phyloP scores from a whole-genome alignment of 2,113 vertebrate species.

The Menura novaehollandiae region DNA sequence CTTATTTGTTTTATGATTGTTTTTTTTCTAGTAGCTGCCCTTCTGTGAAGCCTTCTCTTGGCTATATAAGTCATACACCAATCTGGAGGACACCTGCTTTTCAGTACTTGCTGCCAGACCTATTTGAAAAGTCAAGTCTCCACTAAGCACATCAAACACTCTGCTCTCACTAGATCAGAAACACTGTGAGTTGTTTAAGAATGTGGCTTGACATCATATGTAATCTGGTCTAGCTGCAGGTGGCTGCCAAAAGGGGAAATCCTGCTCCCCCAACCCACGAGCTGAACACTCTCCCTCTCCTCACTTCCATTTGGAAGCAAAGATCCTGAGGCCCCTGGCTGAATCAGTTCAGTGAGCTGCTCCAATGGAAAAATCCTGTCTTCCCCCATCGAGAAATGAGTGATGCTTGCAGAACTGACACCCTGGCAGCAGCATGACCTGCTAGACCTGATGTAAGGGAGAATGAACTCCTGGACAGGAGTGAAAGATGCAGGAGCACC shows the following conservation, averaged over 20 bases:
- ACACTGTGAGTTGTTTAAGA: constrained; percentile 28
- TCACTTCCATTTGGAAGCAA: not conserved
- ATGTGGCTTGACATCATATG: constrained; percentile 22
- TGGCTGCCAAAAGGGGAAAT: constrained; percentile 42
- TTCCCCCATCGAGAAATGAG: not conserved
- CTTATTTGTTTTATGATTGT: constrained; percentile 22
- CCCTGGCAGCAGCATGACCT: accelerated
- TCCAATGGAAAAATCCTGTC: not conserved
- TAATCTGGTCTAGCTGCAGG: constrained; percentile 38
- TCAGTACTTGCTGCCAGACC: constrained; percentile 35
- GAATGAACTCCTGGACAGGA: not conserved
- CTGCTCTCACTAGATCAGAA: constrained; percentile 30
- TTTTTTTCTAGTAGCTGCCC: constrained; percentile 43
- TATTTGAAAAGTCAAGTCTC: constrained; percentile 46
- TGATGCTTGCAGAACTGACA: not conserved
- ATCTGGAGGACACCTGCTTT: constrained; percentile 60
- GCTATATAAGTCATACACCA: not conserved
- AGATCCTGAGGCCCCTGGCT: not conserved
- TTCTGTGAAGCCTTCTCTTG: constrained; percentile 27
- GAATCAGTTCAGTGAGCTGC: not conserved
- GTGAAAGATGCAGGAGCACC: not conserved
- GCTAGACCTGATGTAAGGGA: not conserved
- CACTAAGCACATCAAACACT: constrained; percentile 48
- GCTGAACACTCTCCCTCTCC: not conserved
- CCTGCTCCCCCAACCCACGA: not conserved